These are phyloP conservation scores for Philhelius pedissequus DNA, from an alignment of 2,888 invertebrate species.

Conservation along the genomic window DNA sequence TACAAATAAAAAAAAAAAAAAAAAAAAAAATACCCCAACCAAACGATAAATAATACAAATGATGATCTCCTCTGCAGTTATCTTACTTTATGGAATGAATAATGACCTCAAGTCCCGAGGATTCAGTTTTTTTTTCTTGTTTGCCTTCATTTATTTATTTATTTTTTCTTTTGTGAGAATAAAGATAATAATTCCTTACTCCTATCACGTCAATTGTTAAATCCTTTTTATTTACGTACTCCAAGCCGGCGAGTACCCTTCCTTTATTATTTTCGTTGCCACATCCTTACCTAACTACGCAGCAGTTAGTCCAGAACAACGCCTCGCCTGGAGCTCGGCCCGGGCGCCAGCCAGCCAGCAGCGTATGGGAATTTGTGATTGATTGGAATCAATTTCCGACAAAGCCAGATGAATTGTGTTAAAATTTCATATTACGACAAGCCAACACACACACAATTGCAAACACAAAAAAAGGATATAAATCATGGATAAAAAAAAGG, in stretches of 20 bases:
- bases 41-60: conserved; percentile 51
- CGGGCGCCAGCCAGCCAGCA: background rate
- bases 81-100: conserved; percentile 58
- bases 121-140: conserved; percentile 25
- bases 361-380: conserved; percentile 72
- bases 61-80: conserved; percentile 63
- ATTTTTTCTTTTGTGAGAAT: background rate
- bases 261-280: background rate
- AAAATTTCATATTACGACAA: conserved; percentile 59
- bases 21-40: conserved; percentile 7
- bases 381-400: conserved; percentile 78
- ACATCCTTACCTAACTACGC: background rate
- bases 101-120: conserved; percentile 53
- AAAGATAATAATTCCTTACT: conserved; percentile 15
- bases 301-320: no score
- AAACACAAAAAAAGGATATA: background rate
- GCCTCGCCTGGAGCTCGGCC: no score
- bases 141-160: background rate
- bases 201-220: conserved; percentile 37
- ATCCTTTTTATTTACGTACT: conserved; percentile 36
- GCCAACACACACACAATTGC: background rate
- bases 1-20: conserved; percentile 18
- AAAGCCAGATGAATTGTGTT: conserved; percentile 71
- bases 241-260: background rate
- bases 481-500: background rate